Percentiles rank a stretch among this genome's conserved stretches.
Evolutionary conservation across 1,140 invertebrate species (phyloP).

Genomic region (Lutraria rhynchaena): DNA sequence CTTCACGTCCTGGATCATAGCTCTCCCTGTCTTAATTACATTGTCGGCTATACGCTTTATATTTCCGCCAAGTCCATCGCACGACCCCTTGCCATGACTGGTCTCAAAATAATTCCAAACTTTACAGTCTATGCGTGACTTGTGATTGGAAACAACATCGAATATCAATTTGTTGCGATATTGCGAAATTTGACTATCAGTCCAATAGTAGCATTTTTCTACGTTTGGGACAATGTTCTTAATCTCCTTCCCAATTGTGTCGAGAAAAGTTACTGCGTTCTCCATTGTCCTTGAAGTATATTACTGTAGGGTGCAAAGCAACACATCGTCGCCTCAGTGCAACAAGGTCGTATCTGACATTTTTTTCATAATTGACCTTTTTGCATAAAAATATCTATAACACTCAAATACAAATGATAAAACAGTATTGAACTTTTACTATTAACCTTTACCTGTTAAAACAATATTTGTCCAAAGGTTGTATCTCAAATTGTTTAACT

Average conservation of each 20-base stretch:
- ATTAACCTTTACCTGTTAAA: too few relatives aligned
- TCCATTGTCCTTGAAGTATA: conserved; percentile 32
- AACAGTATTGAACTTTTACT: too few relatives aligned
- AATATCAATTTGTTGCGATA: conserved; percentile 61
- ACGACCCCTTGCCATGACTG: conserved; percentile 22
- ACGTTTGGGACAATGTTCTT: conserved; percentile 19
- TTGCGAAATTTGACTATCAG: conserved; percentile 58
- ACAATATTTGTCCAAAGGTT: too few relatives aligned
- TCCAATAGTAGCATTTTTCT: conserved; percentile 60
- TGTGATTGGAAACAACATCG: conserved; percentile 39
- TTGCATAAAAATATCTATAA: too few relatives aligned
- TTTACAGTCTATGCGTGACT: conserved; percentile 14
- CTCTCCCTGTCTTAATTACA: conserved; percentile 1
- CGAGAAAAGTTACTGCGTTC: conserved; percentile 37
- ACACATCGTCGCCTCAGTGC: too few relatives aligned
- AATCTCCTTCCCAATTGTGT: conserved; percentile 9
- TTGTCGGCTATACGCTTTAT: conserved; percentile 3
- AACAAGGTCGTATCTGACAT: too few relatives aligned
- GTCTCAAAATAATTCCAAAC: conserved; percentile 22
- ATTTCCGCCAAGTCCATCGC: neutral
- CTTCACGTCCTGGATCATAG: neutral
- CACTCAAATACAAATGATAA: too few relatives aligned
- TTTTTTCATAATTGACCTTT: too few relatives aligned
- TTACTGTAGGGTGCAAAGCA: conserved; percentile 54
- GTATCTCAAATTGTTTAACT: too few relatives aligned